A percentile compares a stretch with the other conserved stretches of the same genome.
These are phyloP conservation scores for Nineta flava DNA, from an alignment of 2,888 invertebrate species.

Conservation along the genomic window DNA sequence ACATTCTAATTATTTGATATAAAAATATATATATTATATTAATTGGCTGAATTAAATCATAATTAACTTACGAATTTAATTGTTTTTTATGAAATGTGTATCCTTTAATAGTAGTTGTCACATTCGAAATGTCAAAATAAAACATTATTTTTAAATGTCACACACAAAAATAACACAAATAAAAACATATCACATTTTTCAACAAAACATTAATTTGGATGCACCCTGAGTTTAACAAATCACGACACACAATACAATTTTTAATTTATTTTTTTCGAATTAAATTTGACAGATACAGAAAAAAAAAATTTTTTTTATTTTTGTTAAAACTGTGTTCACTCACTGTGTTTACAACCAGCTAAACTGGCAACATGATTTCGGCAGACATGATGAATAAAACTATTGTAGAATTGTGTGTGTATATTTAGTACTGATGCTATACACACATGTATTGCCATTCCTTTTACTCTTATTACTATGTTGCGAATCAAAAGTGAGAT, in stretches of 20 bases:
- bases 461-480: neutral
- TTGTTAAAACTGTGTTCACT: neutral
- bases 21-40: too few species aligned
- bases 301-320: neutral
- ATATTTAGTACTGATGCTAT: neutral
- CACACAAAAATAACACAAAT: neutral
- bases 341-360: neutral
- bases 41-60: too few species aligned
- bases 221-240: slow-evolving; percentile 1
- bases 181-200: neutral
- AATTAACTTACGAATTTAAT: too few species aligned
- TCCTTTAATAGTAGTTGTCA: neutral
- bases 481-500: neutral
- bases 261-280: neutral
- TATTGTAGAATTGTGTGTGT: neutral
- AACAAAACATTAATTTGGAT: neutral
- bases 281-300: neutral
- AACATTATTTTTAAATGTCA: neutral
- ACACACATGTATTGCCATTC: neutral
- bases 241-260: neutral
- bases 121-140: neutral
- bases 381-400: neutral
- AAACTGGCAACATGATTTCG: neutral
- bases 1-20: too few species aligned
- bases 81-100: neutral